Percentiles rank a stretch among this genome's conserved stretches.
These are phyloP conservation scores for Oreotrochilus melanogaster DNA, from an alignment of 2,113 vertebrate species.

Conservation along the genomic window DNA sequence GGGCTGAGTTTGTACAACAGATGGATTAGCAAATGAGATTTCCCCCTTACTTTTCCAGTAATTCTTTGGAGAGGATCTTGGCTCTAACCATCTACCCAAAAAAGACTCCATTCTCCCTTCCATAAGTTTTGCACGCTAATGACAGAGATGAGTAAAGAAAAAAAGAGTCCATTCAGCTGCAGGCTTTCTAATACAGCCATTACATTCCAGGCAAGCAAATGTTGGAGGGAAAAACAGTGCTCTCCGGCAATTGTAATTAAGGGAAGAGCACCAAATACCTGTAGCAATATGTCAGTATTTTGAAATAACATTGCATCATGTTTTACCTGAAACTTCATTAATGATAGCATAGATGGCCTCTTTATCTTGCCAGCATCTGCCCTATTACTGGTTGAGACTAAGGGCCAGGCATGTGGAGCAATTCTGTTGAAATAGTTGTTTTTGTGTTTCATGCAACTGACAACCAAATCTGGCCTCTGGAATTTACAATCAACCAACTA, in stretches of 20 bases:
- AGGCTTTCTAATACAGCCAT: conserved; percentile 18
- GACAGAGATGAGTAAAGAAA: neutral
- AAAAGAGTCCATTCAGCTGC: neutral
- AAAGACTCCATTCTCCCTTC: neutral
- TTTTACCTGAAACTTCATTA: conserved; percentile 75
- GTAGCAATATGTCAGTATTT: conserved; percentile 68
- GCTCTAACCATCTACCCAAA: neutral
- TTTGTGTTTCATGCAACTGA: conserved; percentile 57
- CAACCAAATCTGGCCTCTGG: conserved; percentile 57
- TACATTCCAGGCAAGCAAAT: conserved; percentile 5
- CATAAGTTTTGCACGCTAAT: neutral
- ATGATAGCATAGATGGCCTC: conserved; percentile 68
- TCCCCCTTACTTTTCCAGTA: neutral
- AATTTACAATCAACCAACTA: conserved; percentile 22
- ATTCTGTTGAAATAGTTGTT: conserved; percentile 72
- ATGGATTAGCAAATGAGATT: conserved; percentile 10
- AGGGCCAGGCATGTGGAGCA: conserved; percentile 64
- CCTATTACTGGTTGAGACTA: conserved; percentile 52
- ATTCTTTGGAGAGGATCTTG: neutral
- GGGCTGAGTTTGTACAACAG: neutral
- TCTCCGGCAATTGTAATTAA: conserved; percentile 72
- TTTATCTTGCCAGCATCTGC: conserved; percentile 72
- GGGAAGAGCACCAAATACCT: conserved; percentile 66
- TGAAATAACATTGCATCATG: conserved; percentile 70
- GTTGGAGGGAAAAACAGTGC: conserved; percentile 29